phyloP scores from a whole-genome alignment of 2,113 vertebrate genomes.

The Muntiacus muntjak region DNA sequence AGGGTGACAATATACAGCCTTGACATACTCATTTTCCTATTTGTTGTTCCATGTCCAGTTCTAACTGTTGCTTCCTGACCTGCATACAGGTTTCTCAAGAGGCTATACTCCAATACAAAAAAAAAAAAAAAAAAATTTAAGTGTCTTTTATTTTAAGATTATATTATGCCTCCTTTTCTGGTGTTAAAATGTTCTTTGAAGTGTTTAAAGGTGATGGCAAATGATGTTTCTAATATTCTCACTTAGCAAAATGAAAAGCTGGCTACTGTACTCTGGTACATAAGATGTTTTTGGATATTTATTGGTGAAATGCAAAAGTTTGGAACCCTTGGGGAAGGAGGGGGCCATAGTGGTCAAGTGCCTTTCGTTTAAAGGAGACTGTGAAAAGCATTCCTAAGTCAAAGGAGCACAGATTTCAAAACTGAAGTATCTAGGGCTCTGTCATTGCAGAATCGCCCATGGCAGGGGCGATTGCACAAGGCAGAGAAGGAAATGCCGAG shows the following conservation, averaged over 20 bases:
- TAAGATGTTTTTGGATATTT: neutral
- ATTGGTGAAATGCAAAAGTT: neutral
- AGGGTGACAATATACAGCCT: too few relatives aligned
- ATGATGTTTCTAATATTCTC: neutral
- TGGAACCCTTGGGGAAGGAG: neutral
- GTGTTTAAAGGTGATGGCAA: neutral
- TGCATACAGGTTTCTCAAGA: too few relatives aligned
- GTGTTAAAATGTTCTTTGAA: neutral
- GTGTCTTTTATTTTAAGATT: neutral
- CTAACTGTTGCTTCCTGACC: too few relatives aligned
- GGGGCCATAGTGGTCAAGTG: neutral
- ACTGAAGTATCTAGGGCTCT: neutral
- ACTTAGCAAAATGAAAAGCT: neutral
- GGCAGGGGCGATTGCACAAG: neutral
- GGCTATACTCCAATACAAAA: neutral
- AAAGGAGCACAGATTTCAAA: neutral
- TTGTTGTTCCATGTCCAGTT: too few relatives aligned
- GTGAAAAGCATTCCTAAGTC: neutral
- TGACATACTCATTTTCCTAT: too few relatives aligned
- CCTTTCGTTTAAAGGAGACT: neutral
- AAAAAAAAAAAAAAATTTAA: neutral
- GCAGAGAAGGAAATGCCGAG: neutral
- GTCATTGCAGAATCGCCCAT: neutral
- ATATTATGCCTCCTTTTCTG: neutral
- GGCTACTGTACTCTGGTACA: neutral